Evolutionary conservation across 2,797 vertebrate genomes (phyloP).

Genomic region (Hirundo rustica): DNA sequence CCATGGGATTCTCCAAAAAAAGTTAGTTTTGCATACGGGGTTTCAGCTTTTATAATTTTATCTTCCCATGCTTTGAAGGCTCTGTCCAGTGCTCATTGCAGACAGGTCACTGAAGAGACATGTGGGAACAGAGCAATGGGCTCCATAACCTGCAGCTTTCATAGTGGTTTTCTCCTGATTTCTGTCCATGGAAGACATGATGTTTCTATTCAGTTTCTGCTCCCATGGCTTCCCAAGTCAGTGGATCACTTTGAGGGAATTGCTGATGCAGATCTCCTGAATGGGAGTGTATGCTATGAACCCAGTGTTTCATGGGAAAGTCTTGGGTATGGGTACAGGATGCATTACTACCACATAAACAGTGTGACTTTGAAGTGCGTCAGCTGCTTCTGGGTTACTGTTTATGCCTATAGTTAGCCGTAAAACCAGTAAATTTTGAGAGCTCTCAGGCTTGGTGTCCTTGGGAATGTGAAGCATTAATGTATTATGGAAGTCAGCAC

Average conservation of each 20-base stretch:
- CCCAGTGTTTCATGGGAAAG: not conserved
- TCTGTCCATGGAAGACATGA: not conserved
- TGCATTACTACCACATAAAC: not conserved
- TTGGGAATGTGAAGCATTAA: not conserved
- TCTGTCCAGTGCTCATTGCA: not conserved
- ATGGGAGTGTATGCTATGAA: not conserved
- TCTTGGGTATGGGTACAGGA: not conserved
- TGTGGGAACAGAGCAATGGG: fast-evolving
- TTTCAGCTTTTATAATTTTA: not conserved
- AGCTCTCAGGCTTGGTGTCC: not conserved
- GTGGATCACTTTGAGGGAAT: not conserved
- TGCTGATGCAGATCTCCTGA: not conserved
- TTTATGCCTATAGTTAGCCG: not conserved
- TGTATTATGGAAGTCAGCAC: not conserved
- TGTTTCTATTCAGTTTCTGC: not conserved
- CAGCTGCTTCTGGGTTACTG: not conserved
- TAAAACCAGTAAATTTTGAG: not conserved
- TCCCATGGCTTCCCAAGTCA: not conserved
- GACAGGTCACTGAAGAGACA: not conserved
- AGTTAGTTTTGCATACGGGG: not conserved
- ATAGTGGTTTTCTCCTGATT: not conserved
- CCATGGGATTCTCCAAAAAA: not conserved
- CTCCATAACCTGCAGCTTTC: not conserved
- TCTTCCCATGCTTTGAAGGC: not conserved
- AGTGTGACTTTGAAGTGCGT: not conserved